Evolutionary conservation across 2,113 vertebrate genomes (phyloP).

Genomic region (Puma concolor): DNA sequence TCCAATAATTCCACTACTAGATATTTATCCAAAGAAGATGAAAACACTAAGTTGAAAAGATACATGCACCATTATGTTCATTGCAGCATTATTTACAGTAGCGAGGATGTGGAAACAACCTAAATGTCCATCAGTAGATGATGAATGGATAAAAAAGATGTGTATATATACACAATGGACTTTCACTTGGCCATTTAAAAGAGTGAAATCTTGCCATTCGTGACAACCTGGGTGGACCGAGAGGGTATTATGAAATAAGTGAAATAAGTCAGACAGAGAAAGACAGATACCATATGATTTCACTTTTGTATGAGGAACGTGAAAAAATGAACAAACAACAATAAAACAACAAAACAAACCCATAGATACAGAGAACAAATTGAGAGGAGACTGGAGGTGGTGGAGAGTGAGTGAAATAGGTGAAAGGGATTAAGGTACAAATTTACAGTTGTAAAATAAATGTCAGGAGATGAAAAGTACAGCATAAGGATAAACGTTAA

Average conservation of each 20-base stretch:
- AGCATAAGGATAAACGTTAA: too few relatives aligned
- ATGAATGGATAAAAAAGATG: not conserved
- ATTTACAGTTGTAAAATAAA: not conserved
- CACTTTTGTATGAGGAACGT: not conserved
- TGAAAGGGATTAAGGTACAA: too few relatives aligned
- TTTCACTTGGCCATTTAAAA: not conserved
- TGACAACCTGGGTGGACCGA: not conserved
- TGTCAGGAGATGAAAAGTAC: not conserved
- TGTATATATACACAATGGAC: not conserved
- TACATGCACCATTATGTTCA: not conserved
- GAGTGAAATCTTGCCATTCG: not conserved
- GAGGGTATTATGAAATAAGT: not conserved
- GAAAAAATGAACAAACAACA: not conserved
- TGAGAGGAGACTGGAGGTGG: too few relatives aligned
- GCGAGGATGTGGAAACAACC: not conserved
- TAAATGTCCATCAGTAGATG: not conserved
- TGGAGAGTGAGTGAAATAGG: too few relatives aligned
- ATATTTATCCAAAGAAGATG: not conserved
- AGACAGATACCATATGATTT: not conserved
- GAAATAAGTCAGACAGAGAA: not conserved
- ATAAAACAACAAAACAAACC: not conserved
- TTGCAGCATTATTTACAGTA: not conserved
- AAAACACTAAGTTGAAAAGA: not conserved
- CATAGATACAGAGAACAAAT: too few relatives aligned
- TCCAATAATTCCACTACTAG: not conserved